These are phyloP conservation scores for Chorisops tibialis DNA, from an alignment of 2,888 invertebrate species.

Conservation along the genomic window DNA sequence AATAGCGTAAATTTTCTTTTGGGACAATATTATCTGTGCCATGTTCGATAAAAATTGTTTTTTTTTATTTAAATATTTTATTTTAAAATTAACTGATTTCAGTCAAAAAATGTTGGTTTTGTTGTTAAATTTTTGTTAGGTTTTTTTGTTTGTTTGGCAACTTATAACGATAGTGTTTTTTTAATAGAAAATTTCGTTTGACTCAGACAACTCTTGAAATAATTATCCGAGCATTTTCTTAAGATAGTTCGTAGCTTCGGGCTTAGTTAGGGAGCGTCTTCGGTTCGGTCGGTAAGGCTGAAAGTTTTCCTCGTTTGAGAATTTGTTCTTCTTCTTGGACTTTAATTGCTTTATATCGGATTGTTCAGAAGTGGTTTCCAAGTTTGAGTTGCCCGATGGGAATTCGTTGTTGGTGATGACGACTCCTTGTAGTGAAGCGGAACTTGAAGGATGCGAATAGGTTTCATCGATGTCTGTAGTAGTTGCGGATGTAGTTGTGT, in stretches of 20 bases:
- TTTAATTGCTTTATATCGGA: constrained; percentile 8
- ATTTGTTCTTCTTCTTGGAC: constrained; percentile 40
- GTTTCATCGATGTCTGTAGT: constrained; percentile 19
- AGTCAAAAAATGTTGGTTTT: constrained; percentile 11
- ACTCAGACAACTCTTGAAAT: constrained; percentile 1
- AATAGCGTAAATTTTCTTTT: no score
- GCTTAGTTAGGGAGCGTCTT: constrained; percentile 49
- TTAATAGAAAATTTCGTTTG: no score
- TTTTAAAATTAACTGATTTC: constrained; percentile 6
- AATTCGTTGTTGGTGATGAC: no score
- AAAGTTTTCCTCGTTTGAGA: constrained; percentile 49
- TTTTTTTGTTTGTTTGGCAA: constrained; percentile 14
- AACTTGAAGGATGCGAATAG: neutral
- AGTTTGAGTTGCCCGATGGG: constrained; percentile 28
- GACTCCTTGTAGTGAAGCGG: neutral
- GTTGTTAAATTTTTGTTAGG: neutral
- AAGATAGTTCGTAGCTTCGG: constrained; percentile 51
- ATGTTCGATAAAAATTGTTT: no score
- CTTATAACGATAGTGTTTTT: constrained; percentile 7
- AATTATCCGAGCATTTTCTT: constrained; percentile 52
- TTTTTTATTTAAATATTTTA: no score
- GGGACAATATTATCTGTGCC: no score
- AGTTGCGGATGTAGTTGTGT: constrained; percentile 30
- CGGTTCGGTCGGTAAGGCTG: constrained; percentile 51
- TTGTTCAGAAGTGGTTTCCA: constrained; percentile 19